These are phyloP conservation scores for Ctena decussata DNA, from an alignment of 2,888 invertebrate genomes.

Conservation along the genomic window DNA sequence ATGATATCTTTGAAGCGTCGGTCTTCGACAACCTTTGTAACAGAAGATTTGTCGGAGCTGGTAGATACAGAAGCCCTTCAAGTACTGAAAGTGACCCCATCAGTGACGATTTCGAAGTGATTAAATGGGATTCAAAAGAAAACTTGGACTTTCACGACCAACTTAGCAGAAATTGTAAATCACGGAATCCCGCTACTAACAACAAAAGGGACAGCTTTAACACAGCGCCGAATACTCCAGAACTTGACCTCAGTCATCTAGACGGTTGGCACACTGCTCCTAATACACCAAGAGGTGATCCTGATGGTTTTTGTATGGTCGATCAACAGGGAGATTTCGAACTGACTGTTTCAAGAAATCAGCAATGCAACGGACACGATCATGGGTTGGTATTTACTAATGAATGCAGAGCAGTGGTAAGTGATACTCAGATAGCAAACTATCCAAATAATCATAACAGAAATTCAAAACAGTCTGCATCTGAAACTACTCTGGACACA, in stretches of 20 bases:
- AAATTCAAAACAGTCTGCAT: not conserved
- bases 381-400: not conserved
- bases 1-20: not conserved
- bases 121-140: not conserved
- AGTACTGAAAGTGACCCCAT: not conserved
- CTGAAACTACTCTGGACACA: not conserved
- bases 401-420: not conserved
- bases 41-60: not conserved
- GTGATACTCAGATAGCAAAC: not conserved
- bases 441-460: not conserved
- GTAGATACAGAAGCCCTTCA: not conserved
- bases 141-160: not conserved
- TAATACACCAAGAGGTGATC: conserved; percentile 27
- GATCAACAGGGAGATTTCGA: not conserved
- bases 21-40: not conserved
- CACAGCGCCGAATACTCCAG: not conserved
- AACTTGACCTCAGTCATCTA: conserved; percentile 27
- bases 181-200: not conserved
- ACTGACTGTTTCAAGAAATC: not conserved
- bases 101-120: not conserved
- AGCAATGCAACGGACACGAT: not conserved
- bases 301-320: not conserved
- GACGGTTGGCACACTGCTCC: conserved; percentile 50
- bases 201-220: not conserved
- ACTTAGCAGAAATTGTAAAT: not conserved